Evolutionary conservation across 2,888 invertebrate species (phyloP), one percentile per base, ranked within the genome.

Genomic region (Lobophora halterata): DNA sequence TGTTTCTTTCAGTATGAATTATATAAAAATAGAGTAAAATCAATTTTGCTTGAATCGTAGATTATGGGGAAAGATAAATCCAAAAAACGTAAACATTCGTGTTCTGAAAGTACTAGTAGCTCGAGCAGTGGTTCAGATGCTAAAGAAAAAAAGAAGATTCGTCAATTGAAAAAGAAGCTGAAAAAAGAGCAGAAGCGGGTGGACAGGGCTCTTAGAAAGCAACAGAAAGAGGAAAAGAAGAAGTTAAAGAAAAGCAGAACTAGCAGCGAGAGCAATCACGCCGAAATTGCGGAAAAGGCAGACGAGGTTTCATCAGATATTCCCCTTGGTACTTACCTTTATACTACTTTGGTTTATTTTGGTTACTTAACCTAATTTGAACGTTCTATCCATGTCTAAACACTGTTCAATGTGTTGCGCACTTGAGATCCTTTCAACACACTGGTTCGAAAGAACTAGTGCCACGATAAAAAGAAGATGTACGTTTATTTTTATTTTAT

Each of bases 141-240:
- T 0, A 80, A 74, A 34, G 87, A 89, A 52, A 87, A 86, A 52
- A 83, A 74, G 49, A 87, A 85, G 65, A 79, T 88, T 7, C 89
- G 85, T 14, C 89, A 89, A 61, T 71, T 88, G 21, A 90, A 88
- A 58, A 90, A 89, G 59, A 89, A 89, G 62, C 62, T 89, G 4
- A 89, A 79, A 46, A 88, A 82, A 58, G 89, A 89, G 56, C 86
- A 88, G 52, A 86, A 82, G 50, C 89, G 87, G 59, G 88, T 83
- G 20, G 85, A 87, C 40, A 90, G 76, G 52, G 78, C 86, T 27
- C 71, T 89, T 27, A 89, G 87, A 57, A 89, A 80, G 61, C 89
- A 89, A 54, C 62, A 88, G 16, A 88, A 85, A 63, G 86, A 85
- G 28, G 79, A 86, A 37, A 85, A 73, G 55, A 79, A 55, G 59